Percentiles rank a stretch among this genome's conserved stretches.
phyloP scores from a whole-genome alignment of 2,888 invertebrate species.

The Tryphoninae sp. region DNA sequence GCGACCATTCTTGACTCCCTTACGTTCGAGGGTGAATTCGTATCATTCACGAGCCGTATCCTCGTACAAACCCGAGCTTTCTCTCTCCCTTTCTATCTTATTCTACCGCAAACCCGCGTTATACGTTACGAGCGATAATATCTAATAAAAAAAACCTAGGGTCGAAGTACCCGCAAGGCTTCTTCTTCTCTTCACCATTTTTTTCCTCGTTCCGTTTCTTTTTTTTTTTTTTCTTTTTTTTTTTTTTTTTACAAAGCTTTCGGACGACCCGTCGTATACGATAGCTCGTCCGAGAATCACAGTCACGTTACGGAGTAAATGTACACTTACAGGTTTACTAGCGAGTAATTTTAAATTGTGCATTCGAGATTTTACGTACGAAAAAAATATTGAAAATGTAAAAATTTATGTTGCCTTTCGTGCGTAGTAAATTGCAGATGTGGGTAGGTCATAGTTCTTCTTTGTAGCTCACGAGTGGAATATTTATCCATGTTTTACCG shows the following conservation, averaged over 20 bases:
- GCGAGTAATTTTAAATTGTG: background rate
- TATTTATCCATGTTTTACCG: background rate
- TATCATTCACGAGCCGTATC: slow-evolving; percentile 49
- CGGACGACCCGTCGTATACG: slow-evolving; percentile 54
- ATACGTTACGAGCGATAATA: slow-evolving; percentile 73
- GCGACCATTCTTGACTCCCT: slow-evolving; percentile 44
- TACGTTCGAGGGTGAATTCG: slow-evolving; percentile 19
- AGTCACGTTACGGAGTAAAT: background rate
- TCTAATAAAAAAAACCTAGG: slow-evolving; percentile 74
- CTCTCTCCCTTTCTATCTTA: slow-evolving; percentile 55
- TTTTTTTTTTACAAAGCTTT: slow-evolving; percentile 65
- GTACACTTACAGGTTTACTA: background rate
- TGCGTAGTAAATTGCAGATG: no score
- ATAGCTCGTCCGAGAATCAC: slow-evolving; percentile 6
- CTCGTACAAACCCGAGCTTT: slow-evolving; percentile 47
- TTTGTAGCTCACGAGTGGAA: background rate
- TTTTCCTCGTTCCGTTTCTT: background rate
- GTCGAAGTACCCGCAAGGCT: slow-evolving; percentile 62
- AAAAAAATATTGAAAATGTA: no score
- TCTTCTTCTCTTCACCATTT: slow-evolving; percentile 16
- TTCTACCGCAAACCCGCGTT: slow-evolving; percentile 65
- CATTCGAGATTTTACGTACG: background rate
- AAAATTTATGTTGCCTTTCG: no score
- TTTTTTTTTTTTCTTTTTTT: slow-evolving; percentile 50
- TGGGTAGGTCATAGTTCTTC: background rate